These are phyloP conservation scores for Clepsis dumicolana DNA, from an alignment of 2,888 invertebrate species.

Conservation along the genomic window DNA sequence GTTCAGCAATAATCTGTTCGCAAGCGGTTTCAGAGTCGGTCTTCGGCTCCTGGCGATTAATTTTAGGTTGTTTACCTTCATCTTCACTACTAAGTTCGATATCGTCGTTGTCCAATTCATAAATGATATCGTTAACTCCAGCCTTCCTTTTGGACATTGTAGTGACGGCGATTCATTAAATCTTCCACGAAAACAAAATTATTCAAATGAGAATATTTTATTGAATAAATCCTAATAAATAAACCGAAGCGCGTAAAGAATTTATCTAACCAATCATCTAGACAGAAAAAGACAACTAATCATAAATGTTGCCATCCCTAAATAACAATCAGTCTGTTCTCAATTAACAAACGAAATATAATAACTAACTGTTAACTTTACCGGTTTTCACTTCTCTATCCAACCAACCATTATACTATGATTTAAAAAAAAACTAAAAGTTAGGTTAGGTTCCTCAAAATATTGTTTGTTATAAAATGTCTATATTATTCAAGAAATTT, in stretches of 20 bases:
- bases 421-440: conserved; percentile 13
- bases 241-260: conserved; percentile 36
- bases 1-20: conserved; percentile 50
- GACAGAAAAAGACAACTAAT: conserved; percentile 14
- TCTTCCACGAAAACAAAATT: conserved; percentile 30
- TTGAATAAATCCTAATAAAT: conserved; percentile 18
- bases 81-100: conserved; percentile 78
- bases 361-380: not conserved
- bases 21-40: conserved; percentile 46
- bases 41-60: conserved; percentile 58
- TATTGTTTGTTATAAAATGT: conserved; percentile 55
- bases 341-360: not conserved
- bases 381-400: conserved; percentile 9
- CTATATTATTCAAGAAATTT: conserved; percentile 62
- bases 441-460: conserved; percentile 16
- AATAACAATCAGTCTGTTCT: conserved; percentile 26
- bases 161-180: conserved; percentile 37
- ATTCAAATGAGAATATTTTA: conserved; percentile 27
- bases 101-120: conserved; percentile 82
- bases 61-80: conserved; percentile 73
- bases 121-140: conserved; percentile 79
- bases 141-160: conserved; percentile 79
- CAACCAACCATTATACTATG: not conserved
- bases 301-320: conserved; percentile 26
- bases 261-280: conserved; percentile 24